phyloP scores from a whole-genome alignment of 2,113 vertebrate species.

The Epinephelus lanceolatus region DNA sequence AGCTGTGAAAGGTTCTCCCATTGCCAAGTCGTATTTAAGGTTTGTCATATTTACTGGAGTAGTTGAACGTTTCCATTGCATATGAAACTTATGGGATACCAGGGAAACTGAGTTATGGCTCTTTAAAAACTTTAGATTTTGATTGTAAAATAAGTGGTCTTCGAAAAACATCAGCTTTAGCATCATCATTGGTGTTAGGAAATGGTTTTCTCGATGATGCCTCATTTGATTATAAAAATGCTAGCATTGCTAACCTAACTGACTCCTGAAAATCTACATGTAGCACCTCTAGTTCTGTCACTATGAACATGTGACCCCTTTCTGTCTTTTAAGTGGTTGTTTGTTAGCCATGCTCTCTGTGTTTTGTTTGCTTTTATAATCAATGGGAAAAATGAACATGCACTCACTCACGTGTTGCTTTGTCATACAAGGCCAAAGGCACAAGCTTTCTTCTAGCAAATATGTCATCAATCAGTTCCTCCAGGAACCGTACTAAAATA shows the following conservation, averaged over 20 bases:
- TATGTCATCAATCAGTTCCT: not conserved
- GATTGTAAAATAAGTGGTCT: not conserved
- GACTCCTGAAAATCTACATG: not conserved
- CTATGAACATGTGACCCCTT: too few relatives aligned
- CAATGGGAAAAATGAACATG: not conserved
- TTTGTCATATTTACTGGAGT: too few relatives aligned
- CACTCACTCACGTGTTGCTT: not conserved
- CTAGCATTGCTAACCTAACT: not conserved
- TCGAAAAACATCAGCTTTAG: not conserved
- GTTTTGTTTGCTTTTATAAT: not conserved
- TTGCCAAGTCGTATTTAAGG: too few relatives aligned
- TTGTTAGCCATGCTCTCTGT: not conserved
- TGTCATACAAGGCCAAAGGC: not conserved
- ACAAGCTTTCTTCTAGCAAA: not conserved
- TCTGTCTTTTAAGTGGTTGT: not conserved
- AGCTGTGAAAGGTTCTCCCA: too few relatives aligned
- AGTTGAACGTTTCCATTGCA: too few relatives aligned
- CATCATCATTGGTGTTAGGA: not conserved
- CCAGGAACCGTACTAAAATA: not conserved
- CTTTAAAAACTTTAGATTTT: too few relatives aligned
- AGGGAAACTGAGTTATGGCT: too few relatives aligned
- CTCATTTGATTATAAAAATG: not conserved
- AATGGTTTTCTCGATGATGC: not conserved
- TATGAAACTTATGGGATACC: too few relatives aligned
- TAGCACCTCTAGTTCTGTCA: not conserved